Percentiles rank a stretch among this genome's conserved stretches.
Conservation (phyloP, 2,797 vertebrate genomes). For the Scyliorhinus canicula region DNA sequence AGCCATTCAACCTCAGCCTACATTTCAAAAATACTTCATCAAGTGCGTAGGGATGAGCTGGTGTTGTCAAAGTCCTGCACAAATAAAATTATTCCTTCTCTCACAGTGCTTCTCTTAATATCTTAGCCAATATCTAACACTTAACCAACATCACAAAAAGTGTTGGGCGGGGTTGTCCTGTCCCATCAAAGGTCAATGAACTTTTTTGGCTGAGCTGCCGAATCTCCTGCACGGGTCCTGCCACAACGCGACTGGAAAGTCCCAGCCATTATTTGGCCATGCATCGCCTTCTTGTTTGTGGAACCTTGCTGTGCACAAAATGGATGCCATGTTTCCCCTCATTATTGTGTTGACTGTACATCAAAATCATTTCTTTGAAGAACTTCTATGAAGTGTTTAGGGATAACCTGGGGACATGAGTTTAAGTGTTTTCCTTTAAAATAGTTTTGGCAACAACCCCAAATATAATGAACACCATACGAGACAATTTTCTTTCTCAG, state of each 20-base stretch:
- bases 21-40: background rate
- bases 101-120: background rate
- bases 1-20: no score
- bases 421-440: background rate
- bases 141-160: background rate
- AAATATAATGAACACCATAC: background rate
- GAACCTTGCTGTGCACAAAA: background rate
- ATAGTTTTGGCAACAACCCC: background rate
- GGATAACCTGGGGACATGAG: background rate
- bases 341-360: background rate
- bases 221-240: no score
- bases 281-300: background rate
- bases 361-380: background rate
- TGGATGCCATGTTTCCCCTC: background rate
- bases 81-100: background rate
- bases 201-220: no score
- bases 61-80: background rate
- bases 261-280: background rate
- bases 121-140: background rate
- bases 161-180: no score
- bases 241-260: background rate
- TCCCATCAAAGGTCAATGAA: no score
- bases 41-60: background rate
- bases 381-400: background rate
- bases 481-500: background rate